Conservation (phyloP, 2,113 vertebrate species). For the Vulpes lagopus region DNA sequence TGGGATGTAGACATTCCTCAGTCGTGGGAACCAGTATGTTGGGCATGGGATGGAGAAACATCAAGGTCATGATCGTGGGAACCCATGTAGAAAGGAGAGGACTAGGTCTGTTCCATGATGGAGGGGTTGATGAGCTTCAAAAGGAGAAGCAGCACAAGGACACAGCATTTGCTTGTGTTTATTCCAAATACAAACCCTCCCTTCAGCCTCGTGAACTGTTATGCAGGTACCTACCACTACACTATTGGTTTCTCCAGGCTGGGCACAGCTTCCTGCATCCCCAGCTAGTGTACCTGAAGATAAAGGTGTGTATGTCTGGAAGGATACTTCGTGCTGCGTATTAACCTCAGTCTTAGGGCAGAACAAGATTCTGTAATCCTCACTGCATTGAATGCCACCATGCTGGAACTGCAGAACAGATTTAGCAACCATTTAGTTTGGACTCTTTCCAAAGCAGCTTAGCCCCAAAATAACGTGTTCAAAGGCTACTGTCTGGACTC, state of each 20-base stretch:
- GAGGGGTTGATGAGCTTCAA: background rate
- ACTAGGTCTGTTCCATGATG: background rate
- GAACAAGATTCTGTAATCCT: background rate
- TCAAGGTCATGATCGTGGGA: background rate
- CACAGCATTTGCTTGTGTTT: background rate
- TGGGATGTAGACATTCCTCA: background rate
- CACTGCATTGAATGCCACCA: background rate
- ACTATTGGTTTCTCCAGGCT: background rate
- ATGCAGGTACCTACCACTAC: background rate
- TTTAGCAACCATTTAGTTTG: constrained; percentile 20
- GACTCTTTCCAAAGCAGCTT: constrained; percentile 39
- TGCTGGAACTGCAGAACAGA: background rate
- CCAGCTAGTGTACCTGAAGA: background rate
- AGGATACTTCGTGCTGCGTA: background rate
- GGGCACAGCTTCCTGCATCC: background rate
- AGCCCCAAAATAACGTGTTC: background rate
- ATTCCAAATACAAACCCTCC: background rate
- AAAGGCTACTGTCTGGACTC: background rate
- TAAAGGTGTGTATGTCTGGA: background rate
- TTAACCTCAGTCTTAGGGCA: background rate
- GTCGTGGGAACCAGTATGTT: background rate
- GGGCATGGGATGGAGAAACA: background rate
- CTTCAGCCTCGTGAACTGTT: background rate
- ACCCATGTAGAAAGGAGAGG: background rate
- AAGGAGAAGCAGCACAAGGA: background rate